Evolutionary conservation across 2,113 vertebrate species (phyloP), one percentile per base, ranked within the genome.

Genomic region (Lontra canadensis): DNA sequence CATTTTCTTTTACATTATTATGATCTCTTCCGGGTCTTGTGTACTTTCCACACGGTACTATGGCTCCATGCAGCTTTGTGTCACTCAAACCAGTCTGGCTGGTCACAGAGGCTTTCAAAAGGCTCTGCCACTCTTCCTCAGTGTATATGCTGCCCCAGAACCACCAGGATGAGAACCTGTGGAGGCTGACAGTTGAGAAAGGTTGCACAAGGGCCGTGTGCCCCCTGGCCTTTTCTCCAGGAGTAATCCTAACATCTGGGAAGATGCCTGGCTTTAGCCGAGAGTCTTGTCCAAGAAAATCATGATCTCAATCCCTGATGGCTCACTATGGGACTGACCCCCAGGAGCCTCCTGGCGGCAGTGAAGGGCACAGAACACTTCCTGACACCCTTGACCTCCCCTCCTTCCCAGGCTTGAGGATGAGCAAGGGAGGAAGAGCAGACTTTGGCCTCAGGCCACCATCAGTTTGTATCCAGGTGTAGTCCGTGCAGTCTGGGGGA

Each of bases 251-350:
- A 76, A 61, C 31, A 11, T 47, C 63, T 95, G 96, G 96, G 92
- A 71, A 49, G 89, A 91, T 1, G 61, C 89, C 91, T 86, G 83
- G 80, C 61, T 81, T n/a, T 52, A 76, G 73, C 12, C 1, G 0
- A 69, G 79, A 80, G 61, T 42, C 81, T 63, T 0, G 0, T 93
- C 96, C 97, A 95, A 96, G 97, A 92, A 97, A 86, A 96, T 76
- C 29, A 69, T 78, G 97, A 92, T 86, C 95, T 96, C 93, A 96
- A 20, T 23, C 87, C 80, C 44, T 47, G 69, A 80, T 49, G 80
- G 95, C 74, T 84, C n/a, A 11, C 13, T n/a, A 85, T 84, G 61
- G 59, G 63, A 52, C 55, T 57, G 10, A 36, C 42, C 44, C 69
- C 29, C 4, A 4, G 78, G 31, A 94, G 52, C 63, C 88, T 86